Evolutionary conservation across 2,888 invertebrate species (phyloP), one percentile per base, ranked within the genome.

Genomic region (Drosophila dives): DNA sequence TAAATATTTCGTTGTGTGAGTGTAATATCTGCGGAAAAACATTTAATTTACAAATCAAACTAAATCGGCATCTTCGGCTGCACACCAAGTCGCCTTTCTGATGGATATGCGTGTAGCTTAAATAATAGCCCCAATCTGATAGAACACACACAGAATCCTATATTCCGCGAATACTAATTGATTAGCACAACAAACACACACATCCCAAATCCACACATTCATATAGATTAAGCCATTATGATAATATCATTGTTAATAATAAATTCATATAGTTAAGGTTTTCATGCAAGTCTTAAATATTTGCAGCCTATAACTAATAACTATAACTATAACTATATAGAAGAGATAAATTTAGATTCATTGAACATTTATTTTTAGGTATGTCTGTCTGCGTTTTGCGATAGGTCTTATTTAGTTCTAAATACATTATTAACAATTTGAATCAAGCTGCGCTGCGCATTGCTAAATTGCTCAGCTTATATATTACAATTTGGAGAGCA

Each of bases 1-100:
- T 6, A 2, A 32, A 29, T 3, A 60, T 64, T 20, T 45, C 67
- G 2, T 42, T 65, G 33, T 67, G 45, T 42, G 67, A 76, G 20
- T 91, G 91, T 55, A 62, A 76, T 32, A 63, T 90, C 17, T 91
- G 91, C 64, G 81, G 64, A 5, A 91, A 83, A 75, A 26, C 62
- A 0, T 91, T 90, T 45, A 81, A 89, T 64, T 73, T 91, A 8
- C 85, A 86, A 71, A 88, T 91, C 51, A 91, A 87, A 61, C 81
- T 91, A 1, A 91, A 91, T 72, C 83, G 85, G 0, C 91, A 91
- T 71, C 48, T 92, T 20, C 83, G 72, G 26, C 80, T 73, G 40
- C 92, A 91, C 38, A 72, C 75, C 1, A 58, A 58, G 53, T 26
- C 59, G 1, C 66, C 68, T 5, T 20, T 77, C 54, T 81, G 45